A percentile compares a stretch with the other conserved stretches of the same genome.
phyloP scores from a whole-genome alignment of 2,113 vertebrate genomes.

The Lamprologus tigripictilis region DNA sequence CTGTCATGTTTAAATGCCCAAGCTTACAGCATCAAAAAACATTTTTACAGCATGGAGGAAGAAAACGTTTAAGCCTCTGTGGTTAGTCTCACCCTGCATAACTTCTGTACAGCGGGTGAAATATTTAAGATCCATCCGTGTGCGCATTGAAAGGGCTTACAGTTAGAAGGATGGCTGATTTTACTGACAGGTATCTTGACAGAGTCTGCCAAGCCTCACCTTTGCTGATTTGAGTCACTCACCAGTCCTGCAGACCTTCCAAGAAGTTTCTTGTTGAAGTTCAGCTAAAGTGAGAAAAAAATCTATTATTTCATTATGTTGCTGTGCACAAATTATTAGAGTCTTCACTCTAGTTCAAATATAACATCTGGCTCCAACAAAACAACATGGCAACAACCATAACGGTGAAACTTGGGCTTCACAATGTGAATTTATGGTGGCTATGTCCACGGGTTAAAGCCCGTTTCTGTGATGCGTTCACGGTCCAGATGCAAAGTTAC shows the following conservation, averaged over 20 bases:
- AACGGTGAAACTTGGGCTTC: background rate
- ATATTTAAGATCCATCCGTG: background rate
- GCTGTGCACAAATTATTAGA: background rate
- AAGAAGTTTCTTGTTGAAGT: background rate
- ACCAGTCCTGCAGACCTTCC: background rate
- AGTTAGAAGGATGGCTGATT: background rate
- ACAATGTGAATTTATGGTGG: background rate
- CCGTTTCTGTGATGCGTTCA: fast-evolving
- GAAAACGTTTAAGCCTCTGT: background rate
- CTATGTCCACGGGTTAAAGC: fast-evolving
- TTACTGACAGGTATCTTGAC: background rate
- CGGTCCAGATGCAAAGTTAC: fast-evolving
- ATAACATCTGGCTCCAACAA: background rate
- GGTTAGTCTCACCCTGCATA: background rate
- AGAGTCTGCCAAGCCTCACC: background rate
- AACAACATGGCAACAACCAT: background rate
- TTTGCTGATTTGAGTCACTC: background rate
- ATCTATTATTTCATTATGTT: background rate
- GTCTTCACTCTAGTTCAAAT: background rate
- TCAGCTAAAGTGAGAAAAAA: background rate
- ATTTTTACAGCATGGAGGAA: background rate
- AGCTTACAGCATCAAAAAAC: background rate
- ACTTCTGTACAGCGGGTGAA: fast-evolving
- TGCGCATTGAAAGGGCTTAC: fast-evolving
- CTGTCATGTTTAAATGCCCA: background rate